phyloP scores from a whole-genome alignment of 2,797 vertebrate genomes.

The Smutsia temminckii region DNA sequence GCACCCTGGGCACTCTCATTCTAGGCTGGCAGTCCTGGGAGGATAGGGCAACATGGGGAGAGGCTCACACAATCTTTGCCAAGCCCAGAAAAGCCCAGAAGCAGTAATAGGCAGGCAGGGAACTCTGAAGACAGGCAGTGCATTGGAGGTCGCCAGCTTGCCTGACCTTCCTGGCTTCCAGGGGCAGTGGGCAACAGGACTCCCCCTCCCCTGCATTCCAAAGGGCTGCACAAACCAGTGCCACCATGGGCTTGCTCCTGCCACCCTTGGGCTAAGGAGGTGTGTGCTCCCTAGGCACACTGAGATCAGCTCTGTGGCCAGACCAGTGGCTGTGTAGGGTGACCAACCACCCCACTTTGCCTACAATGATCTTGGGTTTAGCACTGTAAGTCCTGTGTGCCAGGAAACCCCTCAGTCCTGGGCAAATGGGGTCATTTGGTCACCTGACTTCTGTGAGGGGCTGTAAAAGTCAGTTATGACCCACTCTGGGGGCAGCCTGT shows the following conservation, averaged over 20 bases:
- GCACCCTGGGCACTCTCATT: background rate
- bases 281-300: background rate
- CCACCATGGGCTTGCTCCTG: background rate
- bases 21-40: background rate
- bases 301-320: background rate
- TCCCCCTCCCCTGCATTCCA: background rate
- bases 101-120: background rate
- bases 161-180: background rate
- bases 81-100: background rate
- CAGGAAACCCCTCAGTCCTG: background rate
- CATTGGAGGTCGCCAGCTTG: background rate
- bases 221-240: background rate
- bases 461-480: accelerated
- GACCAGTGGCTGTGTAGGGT: background rate
- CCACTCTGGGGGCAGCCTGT: accelerated
- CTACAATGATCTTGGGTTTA: background rate
- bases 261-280: background rate
- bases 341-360: background rate
- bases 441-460: background rate
- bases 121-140: background rate
- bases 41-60: background rate
- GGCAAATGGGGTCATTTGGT: too few relatives aligned
- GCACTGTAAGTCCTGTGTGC: background rate
- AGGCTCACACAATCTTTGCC: background rate
- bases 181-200: background rate